Evolutionary conservation across 2,113 vertebrate genomes (phyloP), one percentile per base, ranked within the genome.

Genomic region (Hyperopisus bebe): DNA sequence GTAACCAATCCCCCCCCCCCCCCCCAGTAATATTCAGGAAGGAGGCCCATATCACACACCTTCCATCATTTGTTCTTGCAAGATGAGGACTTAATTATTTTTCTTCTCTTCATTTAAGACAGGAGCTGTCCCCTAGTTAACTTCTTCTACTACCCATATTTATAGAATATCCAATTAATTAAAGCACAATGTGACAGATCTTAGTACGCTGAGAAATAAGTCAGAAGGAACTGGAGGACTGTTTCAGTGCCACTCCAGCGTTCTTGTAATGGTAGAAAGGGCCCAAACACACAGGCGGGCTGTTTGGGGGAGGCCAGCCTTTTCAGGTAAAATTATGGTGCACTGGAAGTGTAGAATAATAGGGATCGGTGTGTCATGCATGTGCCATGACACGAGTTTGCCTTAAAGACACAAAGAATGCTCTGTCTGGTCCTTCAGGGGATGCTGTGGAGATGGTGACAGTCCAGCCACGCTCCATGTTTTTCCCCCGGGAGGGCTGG

Each of bases 391-490:
- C 1, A 39, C 2, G 39, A 47, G 42, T 46, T 47, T 27, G 7
- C 46, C 17, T 82, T 27, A 17, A 19, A 42, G 70, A 80, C 13
- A 42, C 31, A 17, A 27, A 10, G 85, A 31, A 10, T 0, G 89
- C 46, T 93, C 53, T 93, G 35, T 90, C 94, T 91, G 87, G 58
- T 92, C 90, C 86, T 91, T 13, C 93, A 98, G 98, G 96, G 90
- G 94, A 95, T 88, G 95, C 96, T 87, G 94, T 94, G 1, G 95
- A 96, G 70, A 46, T 93, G 86, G 90, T 97, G 90, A 95, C 93
- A 0, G 94, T 99, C 90, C 97, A 97, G 90, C 98, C 98, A 5
- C 96, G 98, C 58, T 92, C 95, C 6, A 90, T 97, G 94, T 97
- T 99, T 93, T 90, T 98, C 89, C 94, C 97, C 47, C 94, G 90